These are phyloP conservation scores for Netelia virgata DNA, from an alignment of 2,888 invertebrate species.

Conservation along the genomic window DNA sequence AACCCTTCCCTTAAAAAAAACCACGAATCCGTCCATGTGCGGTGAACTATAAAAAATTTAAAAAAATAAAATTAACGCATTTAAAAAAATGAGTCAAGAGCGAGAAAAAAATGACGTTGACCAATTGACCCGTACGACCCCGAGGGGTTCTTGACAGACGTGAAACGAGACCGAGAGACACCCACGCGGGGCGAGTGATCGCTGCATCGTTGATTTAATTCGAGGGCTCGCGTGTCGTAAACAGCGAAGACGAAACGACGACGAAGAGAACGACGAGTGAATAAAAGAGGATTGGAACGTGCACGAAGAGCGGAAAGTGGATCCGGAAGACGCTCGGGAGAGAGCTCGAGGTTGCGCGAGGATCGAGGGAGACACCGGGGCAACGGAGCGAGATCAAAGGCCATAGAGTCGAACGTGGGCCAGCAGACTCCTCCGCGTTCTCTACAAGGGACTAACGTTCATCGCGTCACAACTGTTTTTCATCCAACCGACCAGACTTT, in stretches of 20 bases:
- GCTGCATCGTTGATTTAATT: conserved; percentile 67
- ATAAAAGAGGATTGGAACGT: conserved; percentile 20
- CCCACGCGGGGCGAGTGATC: conserved; percentile 75
- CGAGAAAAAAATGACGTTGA: conserved; percentile 59
- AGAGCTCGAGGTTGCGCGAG: neutral
- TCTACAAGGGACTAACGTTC: neutral
- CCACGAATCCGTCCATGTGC: neutral
- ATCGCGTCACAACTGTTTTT: neutral
- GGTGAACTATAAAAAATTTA: neutral
- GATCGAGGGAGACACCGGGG: neutral
- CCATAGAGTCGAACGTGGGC: neutral
- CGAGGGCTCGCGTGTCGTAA: conserved; percentile 54
- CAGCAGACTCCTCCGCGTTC: neutral
- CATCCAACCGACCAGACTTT: neutral
- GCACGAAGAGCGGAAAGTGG: conserved; percentile 50
- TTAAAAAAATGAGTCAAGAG: conserved; percentile 26
- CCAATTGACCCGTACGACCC: conserved; percentile 82
- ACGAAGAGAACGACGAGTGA: conserved; percentile 34
- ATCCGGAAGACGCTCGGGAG: conserved; percentile 56
- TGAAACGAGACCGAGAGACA: conserved; percentile 65
- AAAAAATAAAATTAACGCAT: conserved; percentile 34
- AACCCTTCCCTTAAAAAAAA: neutral
- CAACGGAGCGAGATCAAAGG: conserved; percentile 12
- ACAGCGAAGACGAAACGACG: conserved; percentile 43
- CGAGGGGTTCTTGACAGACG: conserved; percentile 76